Evolutionary conservation across 1,140 invertebrate species (phyloP).

Genomic region (Cataglyphis hispanica): DNA sequence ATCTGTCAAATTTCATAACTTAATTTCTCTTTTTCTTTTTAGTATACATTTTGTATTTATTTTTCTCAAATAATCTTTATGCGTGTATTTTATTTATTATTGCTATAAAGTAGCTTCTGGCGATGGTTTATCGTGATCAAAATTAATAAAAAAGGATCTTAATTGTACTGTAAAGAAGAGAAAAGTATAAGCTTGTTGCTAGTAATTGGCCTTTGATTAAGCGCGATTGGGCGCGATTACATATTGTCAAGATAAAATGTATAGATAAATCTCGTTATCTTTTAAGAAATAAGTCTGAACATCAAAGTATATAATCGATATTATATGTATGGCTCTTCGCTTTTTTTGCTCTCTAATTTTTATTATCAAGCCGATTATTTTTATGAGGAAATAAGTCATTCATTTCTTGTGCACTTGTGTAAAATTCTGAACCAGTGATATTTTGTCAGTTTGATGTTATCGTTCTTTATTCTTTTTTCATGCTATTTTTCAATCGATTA

Average conservation of each 20-base stretch:
- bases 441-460: background rate
- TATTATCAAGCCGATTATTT: slow-evolving; percentile 21
- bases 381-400: slow-evolving; percentile 48
- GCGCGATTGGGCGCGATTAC: background rate
- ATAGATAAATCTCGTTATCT: background rate
- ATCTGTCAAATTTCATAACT: background rate
- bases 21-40: background rate
- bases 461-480: background rate
- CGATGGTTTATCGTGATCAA: background rate
- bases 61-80: background rate
- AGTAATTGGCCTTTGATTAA: slow-evolving; percentile 16
- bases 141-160: background rate
- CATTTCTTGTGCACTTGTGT: slow-evolving; percentile 11
- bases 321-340: background rate
- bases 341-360: background rate
- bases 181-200: background rate
- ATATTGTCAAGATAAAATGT: background rate
- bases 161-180: background rate
- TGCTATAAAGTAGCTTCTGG: background rate
- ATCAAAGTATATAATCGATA: background rate
- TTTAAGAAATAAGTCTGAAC: background rate
- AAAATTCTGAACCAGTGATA: slow-evolving; percentile 13
- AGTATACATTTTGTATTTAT: background rate
- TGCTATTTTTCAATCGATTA: background rate
- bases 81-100: slow-evolving; percentile 2